phyloP scores from a whole-genome alignment of 2,797 vertebrate species.

The Brachyalestes nurse region DNA sequence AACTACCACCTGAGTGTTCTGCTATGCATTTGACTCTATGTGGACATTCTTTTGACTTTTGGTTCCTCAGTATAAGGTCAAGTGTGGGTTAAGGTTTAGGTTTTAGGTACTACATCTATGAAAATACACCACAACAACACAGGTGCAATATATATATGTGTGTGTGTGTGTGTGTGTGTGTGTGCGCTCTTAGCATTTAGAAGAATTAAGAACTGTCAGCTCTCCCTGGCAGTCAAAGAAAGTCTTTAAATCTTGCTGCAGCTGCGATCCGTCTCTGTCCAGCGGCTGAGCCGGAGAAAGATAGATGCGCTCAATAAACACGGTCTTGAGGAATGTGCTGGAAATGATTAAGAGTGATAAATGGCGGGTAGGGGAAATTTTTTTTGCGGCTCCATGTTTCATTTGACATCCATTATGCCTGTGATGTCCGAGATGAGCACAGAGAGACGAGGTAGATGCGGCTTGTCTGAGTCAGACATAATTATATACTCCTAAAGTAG shows the following conservation, averaged over 20 bases:
- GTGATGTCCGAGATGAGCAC: slow-evolving; percentile 52
- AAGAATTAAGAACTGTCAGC: slow-evolving; percentile 72
- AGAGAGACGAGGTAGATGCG: slow-evolving; percentile 1
- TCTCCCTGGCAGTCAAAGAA: slow-evolving; percentile 63
- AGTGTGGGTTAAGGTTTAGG: too few relatives aligned
- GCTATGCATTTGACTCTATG: too few relatives aligned
- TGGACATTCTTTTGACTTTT: too few relatives aligned
- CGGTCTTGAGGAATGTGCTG: slow-evolving; percentile 79
- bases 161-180: slow-evolving; percentile 5
- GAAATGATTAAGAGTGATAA: slow-evolving; percentile 83
- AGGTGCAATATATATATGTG: too few relatives aligned
- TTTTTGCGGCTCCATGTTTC: slow-evolving; percentile 56
- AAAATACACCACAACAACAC: too few relatives aligned
- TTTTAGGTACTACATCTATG: too few relatives aligned
- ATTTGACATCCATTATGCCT: slow-evolving; percentile 71
- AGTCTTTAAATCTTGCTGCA: slow-evolving; percentile 74
- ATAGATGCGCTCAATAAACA: slow-evolving; percentile 80
- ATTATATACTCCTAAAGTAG: slow-evolving; percentile 37
- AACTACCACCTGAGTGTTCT: too few relatives aligned
- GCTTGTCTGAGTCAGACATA: slow-evolving; percentile 34
- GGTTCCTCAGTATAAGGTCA: too few relatives aligned
- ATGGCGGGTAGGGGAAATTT: slow-evolving; percentile 64
- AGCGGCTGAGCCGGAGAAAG: slow-evolving; percentile 65
- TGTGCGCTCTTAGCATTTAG: slow-evolving; percentile 61
- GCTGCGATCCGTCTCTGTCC: slow-evolving; percentile 74